These are phyloP conservation scores for Odontocolon sp. DNA, from an alignment of 2,888 invertebrate species.

Conservation along the genomic window DNA sequence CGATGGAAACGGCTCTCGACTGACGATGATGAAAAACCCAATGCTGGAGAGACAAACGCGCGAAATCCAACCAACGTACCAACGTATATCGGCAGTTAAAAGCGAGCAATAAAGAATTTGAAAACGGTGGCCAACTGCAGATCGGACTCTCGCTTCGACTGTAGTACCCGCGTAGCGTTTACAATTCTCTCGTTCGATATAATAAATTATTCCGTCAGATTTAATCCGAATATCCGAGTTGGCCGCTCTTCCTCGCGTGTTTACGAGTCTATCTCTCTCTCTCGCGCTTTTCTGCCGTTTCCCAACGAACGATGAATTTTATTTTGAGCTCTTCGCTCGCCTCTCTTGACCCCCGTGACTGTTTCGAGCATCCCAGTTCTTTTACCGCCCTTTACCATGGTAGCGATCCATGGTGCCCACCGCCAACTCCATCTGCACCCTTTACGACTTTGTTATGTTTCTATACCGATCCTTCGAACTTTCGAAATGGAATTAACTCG, in stretches of 20 bases:
- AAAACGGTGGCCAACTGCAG: not conserved
- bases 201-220: constrained; percentile 28
- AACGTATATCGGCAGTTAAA: not conserved
- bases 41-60: constrained; percentile 11
- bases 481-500: not conserved
- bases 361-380: not conserved
- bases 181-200: not conserved
- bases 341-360: not conserved
- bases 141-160: too few relatives aligned
- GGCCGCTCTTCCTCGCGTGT: not conserved
- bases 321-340: not conserved
- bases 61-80: not conserved
- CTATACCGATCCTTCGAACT: not conserved
- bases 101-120: constrained; percentile 22
- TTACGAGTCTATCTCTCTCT: not conserved
- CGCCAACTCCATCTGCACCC: not conserved
- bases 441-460: not conserved
- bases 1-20: not conserved
- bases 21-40: constrained; percentile 33
- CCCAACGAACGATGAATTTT: not conserved
- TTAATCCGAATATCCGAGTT: not conserved
- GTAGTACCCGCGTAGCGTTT: not conserved
- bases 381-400: not conserved
- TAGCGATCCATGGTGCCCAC: too few relatives aligned
- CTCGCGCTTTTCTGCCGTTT: too few relatives aligned